A percentile compares a stretch with the other conserved stretches of the same genome.
Evolutionary conservation across 1,140 invertebrate genomes (phyloP).

Genomic region (Centruroides sculpturatus): DNA sequence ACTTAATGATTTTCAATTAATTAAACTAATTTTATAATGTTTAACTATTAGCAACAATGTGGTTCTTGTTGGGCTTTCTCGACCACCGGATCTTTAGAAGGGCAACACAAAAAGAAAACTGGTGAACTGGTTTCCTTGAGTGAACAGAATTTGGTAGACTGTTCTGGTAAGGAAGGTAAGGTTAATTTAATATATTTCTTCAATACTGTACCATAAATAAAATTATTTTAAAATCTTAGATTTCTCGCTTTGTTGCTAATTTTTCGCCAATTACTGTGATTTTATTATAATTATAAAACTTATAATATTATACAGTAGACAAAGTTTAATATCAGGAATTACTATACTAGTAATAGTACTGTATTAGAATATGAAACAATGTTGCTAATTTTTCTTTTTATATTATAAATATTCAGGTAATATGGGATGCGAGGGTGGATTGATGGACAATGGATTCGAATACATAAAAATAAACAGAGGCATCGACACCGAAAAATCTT

Average conservation of each 20-base stretch:
- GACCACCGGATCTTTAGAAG: conserved; percentile 83
- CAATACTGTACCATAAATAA: background rate
- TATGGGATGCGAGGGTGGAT: conserved; percentile 86
- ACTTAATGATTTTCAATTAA: background rate
- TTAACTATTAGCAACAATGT: conserved; percentile 42
- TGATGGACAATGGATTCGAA: conserved; percentile 78
- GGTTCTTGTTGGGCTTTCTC: conserved; percentile 93
- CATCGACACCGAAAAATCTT: conserved; percentile 82
- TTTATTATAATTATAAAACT: too few species aligned
- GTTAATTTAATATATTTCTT: background rate
- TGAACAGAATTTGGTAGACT: conserved; percentile 96
- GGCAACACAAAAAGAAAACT: conserved; percentile 77
- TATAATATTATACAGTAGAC: too few species aligned
- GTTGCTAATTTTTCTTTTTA: too few species aligned
- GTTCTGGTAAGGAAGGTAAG: conserved; percentile 60
- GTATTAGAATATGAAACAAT: too few species aligned
- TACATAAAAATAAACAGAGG: conserved; percentile 81
- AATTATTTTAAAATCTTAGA: background rate
- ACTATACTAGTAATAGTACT: too few species aligned
- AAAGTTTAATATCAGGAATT: too few species aligned
- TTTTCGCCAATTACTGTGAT: too few species aligned
- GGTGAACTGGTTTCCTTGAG: conserved; percentile 76
- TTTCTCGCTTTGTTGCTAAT: too few species aligned
- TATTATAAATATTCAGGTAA: conserved; percentile 44
- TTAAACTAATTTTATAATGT: background rate